Evolutionary conservation across 2,113 vertebrate genomes (phyloP).

Genomic region (Acrocephalus arundinaceus): DNA sequence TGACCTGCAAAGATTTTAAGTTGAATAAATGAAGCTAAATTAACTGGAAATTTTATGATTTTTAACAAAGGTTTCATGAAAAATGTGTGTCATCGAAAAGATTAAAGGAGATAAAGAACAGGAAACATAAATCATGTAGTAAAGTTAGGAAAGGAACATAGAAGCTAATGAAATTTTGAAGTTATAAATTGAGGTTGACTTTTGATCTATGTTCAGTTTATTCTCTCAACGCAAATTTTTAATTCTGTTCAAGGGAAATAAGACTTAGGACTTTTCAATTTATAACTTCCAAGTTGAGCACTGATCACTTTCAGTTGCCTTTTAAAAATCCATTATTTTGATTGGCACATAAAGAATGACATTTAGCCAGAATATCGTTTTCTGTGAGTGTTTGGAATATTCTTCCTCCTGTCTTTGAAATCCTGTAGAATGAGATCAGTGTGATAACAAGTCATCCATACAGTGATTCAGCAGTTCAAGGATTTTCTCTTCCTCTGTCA

Average conservation of each 20-base stretch:
- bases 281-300: not conserved
- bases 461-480: not conserved
- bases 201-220: not conserved
- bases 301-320: not conserved
- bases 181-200: not conserved
- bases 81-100: not conserved
- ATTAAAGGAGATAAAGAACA: not conserved
- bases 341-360: not conserved
- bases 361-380: not conserved
- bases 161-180: not conserved
- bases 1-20: not conserved
- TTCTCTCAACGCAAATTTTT: not conserved
- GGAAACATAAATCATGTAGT: not conserved
- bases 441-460: not conserved
- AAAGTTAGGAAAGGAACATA: not conserved
- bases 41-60: not conserved
- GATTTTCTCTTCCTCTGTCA: not conserved
- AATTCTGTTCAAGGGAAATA: not conserved
- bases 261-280: not conserved
- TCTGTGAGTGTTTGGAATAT: not conserved
- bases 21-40: not conserved
- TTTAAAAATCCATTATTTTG: not conserved
- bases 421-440: not conserved
- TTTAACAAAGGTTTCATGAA: not conserved
- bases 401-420: not conserved